These are phyloP conservation scores for Xiphias gladius DNA, from an alignment of 2,113 vertebrate genomes.

Conservation along the genomic window DNA sequence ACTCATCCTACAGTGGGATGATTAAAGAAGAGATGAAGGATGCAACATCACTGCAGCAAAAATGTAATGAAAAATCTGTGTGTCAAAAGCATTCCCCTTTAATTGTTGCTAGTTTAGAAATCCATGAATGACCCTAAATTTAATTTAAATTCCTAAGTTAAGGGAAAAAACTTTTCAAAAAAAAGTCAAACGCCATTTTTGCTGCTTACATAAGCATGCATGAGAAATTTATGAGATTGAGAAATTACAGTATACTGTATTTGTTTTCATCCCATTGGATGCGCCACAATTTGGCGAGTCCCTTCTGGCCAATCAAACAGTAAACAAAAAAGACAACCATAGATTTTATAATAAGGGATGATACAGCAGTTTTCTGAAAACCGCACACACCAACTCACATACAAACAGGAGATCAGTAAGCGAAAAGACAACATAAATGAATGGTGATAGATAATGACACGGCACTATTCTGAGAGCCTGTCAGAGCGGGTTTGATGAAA, in stretches of 20 bases:
- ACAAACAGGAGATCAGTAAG: background rate
- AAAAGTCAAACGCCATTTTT: background rate
- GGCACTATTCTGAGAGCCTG: constrained; percentile 28
- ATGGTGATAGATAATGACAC: constrained; percentile 24
- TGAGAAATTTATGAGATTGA: constrained; percentile 41
- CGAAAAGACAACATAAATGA: constrained; percentile 9
- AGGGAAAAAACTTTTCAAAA: background rate
- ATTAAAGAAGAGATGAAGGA: constrained; percentile 47
- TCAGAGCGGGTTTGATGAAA: constrained; percentile 11
- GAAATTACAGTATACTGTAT: constrained; percentile 25
- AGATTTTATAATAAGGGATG: constrained; percentile 33
- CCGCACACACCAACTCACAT: background rate
- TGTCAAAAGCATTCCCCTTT: constrained; percentile 10
- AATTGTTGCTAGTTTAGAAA: constrained; percentile 18
- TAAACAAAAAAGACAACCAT: constrained; percentile 32
- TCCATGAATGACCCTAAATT: background rate
- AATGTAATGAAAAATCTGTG: constrained; percentile 17
- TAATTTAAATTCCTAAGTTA: constrained; percentile 1
- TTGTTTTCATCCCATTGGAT: constrained; percentile 24
- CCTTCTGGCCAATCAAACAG: constrained; percentile 26
- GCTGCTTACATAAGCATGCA: background rate
- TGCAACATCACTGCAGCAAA: constrained; percentile 3
- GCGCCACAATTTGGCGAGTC: background rate
- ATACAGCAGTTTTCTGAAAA: constrained; percentile 25
- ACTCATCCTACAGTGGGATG: constrained; percentile 38